Evolutionary conservation across 2,113 vertebrate genomes (phyloP).

Genomic region (Anseranas semipalmata): DNA sequence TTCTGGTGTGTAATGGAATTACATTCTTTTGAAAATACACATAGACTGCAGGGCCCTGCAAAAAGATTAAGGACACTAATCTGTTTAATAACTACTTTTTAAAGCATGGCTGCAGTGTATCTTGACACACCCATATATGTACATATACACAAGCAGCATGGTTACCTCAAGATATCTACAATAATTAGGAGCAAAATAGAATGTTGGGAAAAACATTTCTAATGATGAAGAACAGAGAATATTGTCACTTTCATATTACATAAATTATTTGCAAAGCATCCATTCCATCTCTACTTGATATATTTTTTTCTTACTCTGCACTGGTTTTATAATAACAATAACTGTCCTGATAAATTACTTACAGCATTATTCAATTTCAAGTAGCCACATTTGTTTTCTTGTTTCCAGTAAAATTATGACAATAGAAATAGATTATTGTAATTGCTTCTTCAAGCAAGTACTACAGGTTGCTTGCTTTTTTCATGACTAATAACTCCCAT

Average conservation of each 20-base stretch:
- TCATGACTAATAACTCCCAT: slow-evolving; percentile 28
- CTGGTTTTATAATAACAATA: slow-evolving; percentile 62
- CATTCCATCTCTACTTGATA: not conserved
- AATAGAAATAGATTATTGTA: slow-evolving; percentile 61
- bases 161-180: not conserved
- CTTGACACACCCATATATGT: not conserved
- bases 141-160: not conserved
- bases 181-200: not conserved
- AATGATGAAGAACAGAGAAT: not conserved
- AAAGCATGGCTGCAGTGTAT: not conserved
- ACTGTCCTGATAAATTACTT: slow-evolving; percentile 48
- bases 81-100: not conserved
- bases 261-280: not conserved
- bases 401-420: slow-evolving; percentile 64
- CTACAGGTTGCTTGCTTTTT: slow-evolving; percentile 34
- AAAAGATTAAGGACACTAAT: not conserved
- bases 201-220: not conserved
- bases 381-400: slow-evolving; percentile 56
- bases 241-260: not conserved
- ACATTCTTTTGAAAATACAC: not conserved
- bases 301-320: slow-evolving; percentile 31
- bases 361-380: slow-evolving; percentile 58
- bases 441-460: slow-evolving; percentile 43
- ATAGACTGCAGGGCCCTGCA: not conserved
- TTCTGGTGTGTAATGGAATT: not conserved